Evolutionary conservation across 2,797 vertebrate genomes (phyloP).

Genomic region (Morelia viridis): DNA sequence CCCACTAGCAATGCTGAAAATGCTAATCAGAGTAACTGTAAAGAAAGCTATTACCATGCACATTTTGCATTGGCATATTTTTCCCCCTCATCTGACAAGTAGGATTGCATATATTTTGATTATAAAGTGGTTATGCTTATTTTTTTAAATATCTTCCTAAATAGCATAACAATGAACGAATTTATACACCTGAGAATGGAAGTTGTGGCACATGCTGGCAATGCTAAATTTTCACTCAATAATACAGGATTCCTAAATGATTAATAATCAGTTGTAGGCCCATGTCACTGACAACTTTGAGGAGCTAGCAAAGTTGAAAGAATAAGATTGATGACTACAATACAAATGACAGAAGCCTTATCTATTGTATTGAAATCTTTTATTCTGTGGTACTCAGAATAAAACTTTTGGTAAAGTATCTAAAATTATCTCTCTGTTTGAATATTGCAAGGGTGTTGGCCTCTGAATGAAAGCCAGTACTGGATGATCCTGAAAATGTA

Average conservation of each 20-base stretch:
- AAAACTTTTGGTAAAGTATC: not conserved
- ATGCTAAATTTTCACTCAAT: not conserved
- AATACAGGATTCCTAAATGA: not conserved
- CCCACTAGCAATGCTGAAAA: not conserved
- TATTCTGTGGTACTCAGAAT: not conserved
- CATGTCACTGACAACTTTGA: not conserved
- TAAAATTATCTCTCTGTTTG: not conserved
- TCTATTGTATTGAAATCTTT: not conserved
- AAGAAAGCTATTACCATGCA: slow-evolving; percentile 12
- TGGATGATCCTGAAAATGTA: not conserved
- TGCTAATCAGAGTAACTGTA: not conserved
- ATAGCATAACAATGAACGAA: not conserved
- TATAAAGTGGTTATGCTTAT: not conserved
- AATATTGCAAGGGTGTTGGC: not conserved
- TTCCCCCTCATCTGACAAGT: not conserved
- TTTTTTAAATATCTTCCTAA: slow-evolving; percentile 1
- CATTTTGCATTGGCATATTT: not conserved
- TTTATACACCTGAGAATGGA: not conserved
- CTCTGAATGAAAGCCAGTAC: not conserved
- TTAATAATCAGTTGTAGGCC: not conserved
- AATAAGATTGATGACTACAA: not conserved
- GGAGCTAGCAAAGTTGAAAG: not conserved
- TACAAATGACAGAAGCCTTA: not conserved
- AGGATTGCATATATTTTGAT: not conserved
- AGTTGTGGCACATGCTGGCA: not conserved